phyloP scores from a whole-genome alignment of 1,140 invertebrate species.

The Solen grandis region DNA sequence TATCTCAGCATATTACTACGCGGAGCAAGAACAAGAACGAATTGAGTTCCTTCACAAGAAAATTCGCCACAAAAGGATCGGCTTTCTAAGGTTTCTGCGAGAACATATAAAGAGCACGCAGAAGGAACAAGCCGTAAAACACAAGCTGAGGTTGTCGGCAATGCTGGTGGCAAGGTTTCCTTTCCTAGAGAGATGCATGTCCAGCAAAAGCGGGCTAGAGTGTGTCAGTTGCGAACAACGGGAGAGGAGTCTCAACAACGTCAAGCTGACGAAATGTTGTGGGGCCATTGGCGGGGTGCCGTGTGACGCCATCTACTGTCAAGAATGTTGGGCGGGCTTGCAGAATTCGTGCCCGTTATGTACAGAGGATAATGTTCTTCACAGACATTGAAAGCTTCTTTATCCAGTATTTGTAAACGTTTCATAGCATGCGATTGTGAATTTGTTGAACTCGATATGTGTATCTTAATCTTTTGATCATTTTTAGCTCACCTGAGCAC shows the following conservation, averaged over 20 bases:
- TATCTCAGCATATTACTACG: constrained; percentile 53
- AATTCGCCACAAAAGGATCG: constrained; percentile 44
- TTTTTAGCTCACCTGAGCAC: no score
- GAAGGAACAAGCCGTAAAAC: constrained; percentile 42
- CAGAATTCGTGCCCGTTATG: constrained; percentile 28
- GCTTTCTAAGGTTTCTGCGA: constrained; percentile 40
- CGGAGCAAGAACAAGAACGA: constrained; percentile 45
- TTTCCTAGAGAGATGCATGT: constrained; percentile 21
- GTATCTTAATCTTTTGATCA: no score
- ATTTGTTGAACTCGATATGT: no score
- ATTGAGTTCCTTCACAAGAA: constrained; percentile 55
- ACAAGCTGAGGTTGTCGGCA: constrained; percentile 35
- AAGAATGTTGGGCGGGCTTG: constrained; percentile 25
- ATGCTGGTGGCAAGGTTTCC: constrained; percentile 40
- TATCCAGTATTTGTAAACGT: no score
- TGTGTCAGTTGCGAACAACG: constrained; percentile 37
- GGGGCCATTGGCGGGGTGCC: background rate
- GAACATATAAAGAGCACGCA: constrained; percentile 33
- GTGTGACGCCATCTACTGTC: constrained; percentile 38
- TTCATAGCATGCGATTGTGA: no score
- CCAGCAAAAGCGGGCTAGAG: constrained; percentile 7
- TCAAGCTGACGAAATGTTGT: constrained; percentile 27
- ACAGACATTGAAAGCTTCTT: background rate
- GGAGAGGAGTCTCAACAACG: constrained; percentile 23
- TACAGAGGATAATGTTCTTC: constrained; percentile 6